A percentile compares a stretch with the other conserved stretches of the same genome.
Evolutionary conservation across 92 coral and sea anemone species (phyloP).

Genomic region (Plumapathes pennacea): DNA sequence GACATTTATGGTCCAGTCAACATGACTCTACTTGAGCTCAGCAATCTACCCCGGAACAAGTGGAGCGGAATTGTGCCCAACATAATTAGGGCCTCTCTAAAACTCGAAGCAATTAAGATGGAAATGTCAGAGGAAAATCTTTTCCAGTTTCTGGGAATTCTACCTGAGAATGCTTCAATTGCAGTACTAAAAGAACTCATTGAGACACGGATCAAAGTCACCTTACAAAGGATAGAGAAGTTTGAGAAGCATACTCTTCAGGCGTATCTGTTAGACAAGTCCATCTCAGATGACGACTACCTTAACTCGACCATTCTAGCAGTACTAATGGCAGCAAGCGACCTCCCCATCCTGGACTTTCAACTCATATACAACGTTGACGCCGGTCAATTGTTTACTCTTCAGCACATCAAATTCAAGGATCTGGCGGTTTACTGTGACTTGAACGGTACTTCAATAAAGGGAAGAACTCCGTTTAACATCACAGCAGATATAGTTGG

Average conservation of each 20-base stretch:
- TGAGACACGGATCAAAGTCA: conserved; percentile 5
- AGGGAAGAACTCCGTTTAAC: conserved; percentile 22
- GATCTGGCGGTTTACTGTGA: conserved; percentile 45
- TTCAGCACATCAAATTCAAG: conserved; percentile 14
- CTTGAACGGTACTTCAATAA: conserved; percentile 12
- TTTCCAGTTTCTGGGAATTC: conserved; percentile 15
- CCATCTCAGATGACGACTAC: conserved; percentile 38
- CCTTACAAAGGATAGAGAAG: conserved; percentile 10
- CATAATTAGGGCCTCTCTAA: conserved; percentile 29
- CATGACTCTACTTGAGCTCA: conserved; percentile 26
- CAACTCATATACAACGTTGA: conserved; percentile 18
- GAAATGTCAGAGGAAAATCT: conserved; percentile 23
- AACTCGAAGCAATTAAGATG: conserved; percentile 29
- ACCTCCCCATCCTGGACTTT: conserved; percentile 11
- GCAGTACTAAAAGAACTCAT: conserved; percentile 32
- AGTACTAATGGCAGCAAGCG: conserved; percentile 26
- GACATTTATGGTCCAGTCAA: conserved; percentile 31
- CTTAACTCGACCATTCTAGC: conserved; percentile 19
- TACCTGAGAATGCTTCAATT: conserved; percentile 38
- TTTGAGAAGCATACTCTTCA: conserved; percentile 44
- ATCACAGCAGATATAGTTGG: conserved; percentile 41
- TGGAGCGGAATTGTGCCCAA: conserved; percentile 29
- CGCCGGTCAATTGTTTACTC: conserved; percentile 7
- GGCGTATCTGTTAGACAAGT: conserved; percentile 18
- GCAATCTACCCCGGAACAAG: conserved; percentile 46